phyloP scores from a whole-genome alignment of 1,140 invertebrate genomes.

The Eubasilissa regina region DNA sequence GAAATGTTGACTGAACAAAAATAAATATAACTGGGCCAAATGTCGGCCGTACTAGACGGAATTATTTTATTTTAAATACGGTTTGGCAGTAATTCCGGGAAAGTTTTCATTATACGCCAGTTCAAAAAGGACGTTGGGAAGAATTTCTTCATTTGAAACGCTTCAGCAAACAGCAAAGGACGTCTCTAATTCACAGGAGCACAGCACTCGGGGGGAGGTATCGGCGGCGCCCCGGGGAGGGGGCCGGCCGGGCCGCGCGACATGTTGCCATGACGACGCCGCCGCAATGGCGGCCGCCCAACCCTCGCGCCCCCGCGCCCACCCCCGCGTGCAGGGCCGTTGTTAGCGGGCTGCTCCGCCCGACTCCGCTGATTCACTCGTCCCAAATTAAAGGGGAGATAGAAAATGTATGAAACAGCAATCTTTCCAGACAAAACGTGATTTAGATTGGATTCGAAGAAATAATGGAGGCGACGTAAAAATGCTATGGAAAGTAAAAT shows the following conservation, averaged over 20 bases:
- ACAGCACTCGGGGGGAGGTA: conserved; percentile 11
- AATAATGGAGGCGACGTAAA: too few relatives aligned
- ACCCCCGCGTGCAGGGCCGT: conserved; percentile 34
- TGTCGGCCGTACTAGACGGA: conserved; percentile 20
- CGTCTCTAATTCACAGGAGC: conserved; percentile 59
- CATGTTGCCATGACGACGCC: conserved; percentile 58
- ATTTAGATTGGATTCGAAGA: too few relatives aligned
- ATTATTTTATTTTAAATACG: conserved; percentile 42
- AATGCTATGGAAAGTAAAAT: too few relatives aligned
- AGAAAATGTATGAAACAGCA: neutral
- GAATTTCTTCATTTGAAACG: conserved; percentile 61
- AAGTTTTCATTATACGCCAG: conserved; percentile 48
- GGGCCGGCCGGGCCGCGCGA: conserved; percentile 53
- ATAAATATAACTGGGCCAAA: conserved; percentile 8
- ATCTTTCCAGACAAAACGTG: too few relatives aligned
- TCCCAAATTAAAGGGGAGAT: neutral
- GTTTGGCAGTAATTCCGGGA: conserved; percentile 39
- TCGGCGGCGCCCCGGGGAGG: conserved; percentile 22
- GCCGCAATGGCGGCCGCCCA: conserved; percentile 59
- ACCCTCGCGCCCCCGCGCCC: conserved; percentile 23
- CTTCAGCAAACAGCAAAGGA: conserved; percentile 60
- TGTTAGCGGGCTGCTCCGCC: conserved; percentile 23
- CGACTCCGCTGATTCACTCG: conserved; percentile 5
- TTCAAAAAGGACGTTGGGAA: conserved; percentile 53
- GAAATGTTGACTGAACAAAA: conserved; percentile 39